These are phyloP conservation scores for Halcyon malimbica DNA, from an alignment of 2,113 vertebrate genomes.

Conservation along the genomic window DNA sequence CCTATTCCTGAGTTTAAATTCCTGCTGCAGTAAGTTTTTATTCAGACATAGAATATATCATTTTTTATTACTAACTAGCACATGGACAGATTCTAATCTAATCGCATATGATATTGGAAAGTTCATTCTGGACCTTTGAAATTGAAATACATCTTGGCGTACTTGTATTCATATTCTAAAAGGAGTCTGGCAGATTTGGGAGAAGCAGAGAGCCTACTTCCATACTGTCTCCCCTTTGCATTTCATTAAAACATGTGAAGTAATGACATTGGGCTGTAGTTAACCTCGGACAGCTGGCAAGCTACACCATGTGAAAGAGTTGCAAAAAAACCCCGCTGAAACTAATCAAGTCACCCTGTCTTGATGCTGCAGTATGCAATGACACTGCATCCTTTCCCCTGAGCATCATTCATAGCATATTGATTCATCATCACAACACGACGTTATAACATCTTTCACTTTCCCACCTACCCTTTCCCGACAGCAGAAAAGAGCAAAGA, in stretches of 20 bases:
- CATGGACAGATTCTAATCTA: constrained; percentile 48
- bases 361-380: constrained; percentile 29
- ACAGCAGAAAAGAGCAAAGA: background rate
- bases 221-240: background rate
- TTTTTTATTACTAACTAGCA: constrained; percentile 36
- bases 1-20: constrained; percentile 33
- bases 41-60: constrained; percentile 28
- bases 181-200: background rate
- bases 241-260: constrained; percentile 15
- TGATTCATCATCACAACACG: background rate
- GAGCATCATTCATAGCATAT: background rate
- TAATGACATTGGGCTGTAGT: background rate
- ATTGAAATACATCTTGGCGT: constrained; percentile 11
- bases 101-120: background rate
- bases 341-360: background rate
- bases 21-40: constrained; percentile 5
- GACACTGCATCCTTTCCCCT: constrained; percentile 45
- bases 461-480: background rate
- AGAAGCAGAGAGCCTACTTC: background rate
- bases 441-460: background rate
- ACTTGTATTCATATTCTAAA: background rate
- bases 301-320: background rate
- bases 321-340: background rate
- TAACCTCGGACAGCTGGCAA: constrained; percentile 30
- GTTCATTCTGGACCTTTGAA: constrained; percentile 23